Evolutionary conservation across 2,797 vertebrate species (phyloP), one percentile per base, ranked within the genome.

Genomic region (Strix occidentalis): DNA sequence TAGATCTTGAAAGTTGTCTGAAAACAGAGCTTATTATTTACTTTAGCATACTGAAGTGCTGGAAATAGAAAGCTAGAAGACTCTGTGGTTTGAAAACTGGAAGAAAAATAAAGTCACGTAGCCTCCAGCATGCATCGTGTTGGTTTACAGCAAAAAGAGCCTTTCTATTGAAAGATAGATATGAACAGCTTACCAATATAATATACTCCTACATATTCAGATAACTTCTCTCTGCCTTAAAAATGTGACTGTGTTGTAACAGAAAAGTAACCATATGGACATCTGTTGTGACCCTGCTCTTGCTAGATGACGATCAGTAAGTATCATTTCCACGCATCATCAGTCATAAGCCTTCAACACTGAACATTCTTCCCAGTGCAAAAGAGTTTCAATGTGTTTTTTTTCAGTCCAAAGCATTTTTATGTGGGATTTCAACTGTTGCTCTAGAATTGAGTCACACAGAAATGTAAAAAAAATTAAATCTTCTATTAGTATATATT

Each of bases 201-300:
- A 84, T 5, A 63, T 9, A 41, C 5, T 54, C 21, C 46, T 17
- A 41, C 0, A 0, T 35, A 41, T 56, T 89, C 6, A 66, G 37
- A 19, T 14, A n/a, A 43, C 41, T 82, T 85, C 39, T 51, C 51
- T 45, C 53, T 43, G 20, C 10, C 5, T 33, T 46, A 77, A 63
- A 85, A 66, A 89, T 17, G 4, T 64, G 51, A n/a, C 41, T 31
- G 66, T 41, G 13, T 2, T 90, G 39, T 50, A 92, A 80, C 24
- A 25, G 26, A 77, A 85, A 61, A 78, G 31, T 7, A 74, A 64
- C 16, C 16, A 39, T 37, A 33, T 1, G 33, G 77, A 45, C 43
- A 74, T 23, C 25, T 79, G 26, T 1, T 7, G 51, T 13, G 53
- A 58, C 5, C 19, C 20, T 70, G 10, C 41, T 41, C 45, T 53